These are phyloP conservation scores for Pyrrhura leucotis DNA, from an alignment of 2,797 vertebrate genomes.

Conservation along the genomic window DNA sequence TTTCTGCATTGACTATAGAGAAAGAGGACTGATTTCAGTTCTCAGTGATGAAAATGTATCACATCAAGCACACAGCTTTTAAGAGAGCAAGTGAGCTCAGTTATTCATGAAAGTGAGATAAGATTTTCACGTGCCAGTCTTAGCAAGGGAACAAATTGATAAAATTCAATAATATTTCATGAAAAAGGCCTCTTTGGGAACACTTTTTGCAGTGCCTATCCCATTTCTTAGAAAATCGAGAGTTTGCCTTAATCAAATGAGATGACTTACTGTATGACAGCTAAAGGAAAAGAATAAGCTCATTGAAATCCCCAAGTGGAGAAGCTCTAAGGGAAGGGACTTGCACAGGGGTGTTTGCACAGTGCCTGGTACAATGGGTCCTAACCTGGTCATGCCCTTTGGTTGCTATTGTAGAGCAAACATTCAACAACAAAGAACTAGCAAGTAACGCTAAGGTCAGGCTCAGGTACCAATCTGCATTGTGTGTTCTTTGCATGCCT, in stretches of 20 bases:
- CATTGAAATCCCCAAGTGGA: neutral
- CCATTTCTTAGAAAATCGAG: neutral
- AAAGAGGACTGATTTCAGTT: neutral
- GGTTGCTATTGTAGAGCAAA: slow-evolving; percentile 55
- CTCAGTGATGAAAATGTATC: neutral
- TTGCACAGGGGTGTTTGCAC: slow-evolving; percentile 29
- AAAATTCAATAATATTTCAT: neutral
- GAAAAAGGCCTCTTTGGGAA: neutral
- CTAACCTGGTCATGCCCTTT: slow-evolving; percentile 63
- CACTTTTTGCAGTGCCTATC: neutral
- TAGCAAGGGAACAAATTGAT: neutral
- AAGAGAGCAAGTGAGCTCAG: neutral
- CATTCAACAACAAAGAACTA: slow-evolving; percentile 29
- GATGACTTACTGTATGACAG: neutral
- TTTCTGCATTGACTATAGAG: neutral
- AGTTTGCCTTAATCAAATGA: neutral
- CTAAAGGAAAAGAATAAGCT: neutral
- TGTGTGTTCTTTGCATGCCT: neutral
- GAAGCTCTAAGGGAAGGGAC: neutral
- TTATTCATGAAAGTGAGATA: neutral
- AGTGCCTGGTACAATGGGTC: slow-evolving; percentile 53
- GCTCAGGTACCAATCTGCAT: neutral
- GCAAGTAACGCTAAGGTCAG: slow-evolving; percentile 8
- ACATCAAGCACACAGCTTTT: neutral
- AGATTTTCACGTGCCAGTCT: neutral